A percentile compares a stretch with the other conserved stretches of the same genome.
phyloP scores from a whole-genome alignment of 2,797 vertebrate species.

The Rhynchotus rufescens region DNA sequence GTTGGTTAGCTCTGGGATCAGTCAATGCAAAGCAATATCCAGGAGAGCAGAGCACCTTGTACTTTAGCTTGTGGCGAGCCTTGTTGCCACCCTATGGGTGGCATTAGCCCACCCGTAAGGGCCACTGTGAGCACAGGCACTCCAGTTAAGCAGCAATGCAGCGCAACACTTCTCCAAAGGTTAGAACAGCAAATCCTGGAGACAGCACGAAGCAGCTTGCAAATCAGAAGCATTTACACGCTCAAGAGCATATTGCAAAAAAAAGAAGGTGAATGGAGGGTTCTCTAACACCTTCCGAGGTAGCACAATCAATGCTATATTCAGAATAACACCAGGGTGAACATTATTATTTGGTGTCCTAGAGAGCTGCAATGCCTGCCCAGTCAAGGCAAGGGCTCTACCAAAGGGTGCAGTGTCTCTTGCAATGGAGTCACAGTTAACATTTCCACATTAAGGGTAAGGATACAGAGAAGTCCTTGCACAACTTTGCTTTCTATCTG shows the following conservation, averaged over 20 bases:
- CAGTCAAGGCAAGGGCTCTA: background rate
- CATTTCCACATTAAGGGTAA: background rate
- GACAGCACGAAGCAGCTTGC: accelerated
- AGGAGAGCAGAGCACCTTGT: background rate
- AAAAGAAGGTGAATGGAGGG: background rate
- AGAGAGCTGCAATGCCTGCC: background rate
- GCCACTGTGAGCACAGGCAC: background rate
- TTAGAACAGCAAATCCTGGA: background rate
- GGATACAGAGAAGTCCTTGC: background rate
- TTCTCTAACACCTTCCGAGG: background rate
- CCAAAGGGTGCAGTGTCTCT: background rate
- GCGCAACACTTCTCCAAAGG: background rate
- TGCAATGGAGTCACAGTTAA: background rate
- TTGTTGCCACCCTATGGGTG: background rate
- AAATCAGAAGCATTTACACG: too few species aligned
- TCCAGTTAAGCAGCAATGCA: accelerated
- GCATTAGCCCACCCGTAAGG: background rate
- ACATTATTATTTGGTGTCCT: background rate
- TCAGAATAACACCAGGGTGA: background rate
- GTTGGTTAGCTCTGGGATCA: background rate
- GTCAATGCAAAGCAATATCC: accelerated
- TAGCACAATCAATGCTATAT: background rate
- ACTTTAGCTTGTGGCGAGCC: accelerated
- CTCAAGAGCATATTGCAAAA: accelerated
- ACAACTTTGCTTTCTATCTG: background rate